Conservation (phyloP, 2,888 invertebrate genomes). For the Brachylomia viminalis region DNA sequence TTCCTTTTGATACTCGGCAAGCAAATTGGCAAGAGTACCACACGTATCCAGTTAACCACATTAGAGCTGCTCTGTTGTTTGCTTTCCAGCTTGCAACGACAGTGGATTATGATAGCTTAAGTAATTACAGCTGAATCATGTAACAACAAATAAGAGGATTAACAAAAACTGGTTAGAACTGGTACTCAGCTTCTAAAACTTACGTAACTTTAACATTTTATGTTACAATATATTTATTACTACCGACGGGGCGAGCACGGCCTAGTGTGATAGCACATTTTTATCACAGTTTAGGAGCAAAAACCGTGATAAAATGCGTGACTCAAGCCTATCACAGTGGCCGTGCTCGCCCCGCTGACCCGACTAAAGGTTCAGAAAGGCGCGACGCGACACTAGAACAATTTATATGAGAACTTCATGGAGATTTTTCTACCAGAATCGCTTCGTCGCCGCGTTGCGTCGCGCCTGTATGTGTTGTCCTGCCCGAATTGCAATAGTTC, state of each 20-base stretch:
- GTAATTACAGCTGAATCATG: conserved; percentile 60
- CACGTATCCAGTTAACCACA: conserved; percentile 55
- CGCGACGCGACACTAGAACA: too few species aligned
- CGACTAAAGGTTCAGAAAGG: too few species aligned
- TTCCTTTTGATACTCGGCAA: conserved; percentile 50
- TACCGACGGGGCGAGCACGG: too few species aligned
- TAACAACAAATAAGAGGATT: conserved; percentile 51
- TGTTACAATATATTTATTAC: neutral
- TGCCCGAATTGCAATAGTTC: neutral
- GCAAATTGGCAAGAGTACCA: conserved; percentile 58
- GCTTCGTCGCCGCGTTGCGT: too few species aligned
- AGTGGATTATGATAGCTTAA: conserved; percentile 61
- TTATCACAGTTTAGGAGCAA: too few species aligned
- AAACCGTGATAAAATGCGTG: too few species aligned
- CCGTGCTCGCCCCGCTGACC: too few species aligned
- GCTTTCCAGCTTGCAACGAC: conserved; percentile 57
- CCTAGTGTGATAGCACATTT: too few species aligned
- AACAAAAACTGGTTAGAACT: conserved; percentile 49
- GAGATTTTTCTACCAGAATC: too few species aligned
- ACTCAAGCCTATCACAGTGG: too few species aligned
- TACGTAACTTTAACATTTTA: conserved; percentile 30
- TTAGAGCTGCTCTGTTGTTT: conserved; percentile 59
- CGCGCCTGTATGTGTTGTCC: too few species aligned
- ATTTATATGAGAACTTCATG: too few species aligned
- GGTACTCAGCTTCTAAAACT: conserved; percentile 25